Conservation (phyloP, 2,888 invertebrate species). For the Amphipyra tragopoginis region DNA sequence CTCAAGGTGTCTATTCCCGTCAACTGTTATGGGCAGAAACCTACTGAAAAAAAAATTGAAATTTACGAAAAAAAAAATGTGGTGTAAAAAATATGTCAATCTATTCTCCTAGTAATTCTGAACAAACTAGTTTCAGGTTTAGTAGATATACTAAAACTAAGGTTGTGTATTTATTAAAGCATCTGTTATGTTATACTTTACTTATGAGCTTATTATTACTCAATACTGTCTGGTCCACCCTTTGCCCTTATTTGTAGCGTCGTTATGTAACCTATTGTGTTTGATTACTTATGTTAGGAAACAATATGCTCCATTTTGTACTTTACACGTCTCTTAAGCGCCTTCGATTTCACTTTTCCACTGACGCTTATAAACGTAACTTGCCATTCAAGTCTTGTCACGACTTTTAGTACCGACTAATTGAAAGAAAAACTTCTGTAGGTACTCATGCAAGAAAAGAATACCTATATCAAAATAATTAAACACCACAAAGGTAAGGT, state of each 20-base stretch:
- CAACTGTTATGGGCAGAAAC: no score
- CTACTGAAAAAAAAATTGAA: no score
- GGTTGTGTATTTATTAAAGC: no score
- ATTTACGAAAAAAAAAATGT: no score
- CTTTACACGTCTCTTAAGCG: conserved; percentile 22
- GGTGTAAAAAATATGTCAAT: no score
- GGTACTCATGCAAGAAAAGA: conserved; percentile 23
- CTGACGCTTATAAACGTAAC: conserved; percentile 40
- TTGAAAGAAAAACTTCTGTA: conserved; percentile 32
- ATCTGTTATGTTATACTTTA: conserved; percentile 15
- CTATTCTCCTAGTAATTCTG: no score
- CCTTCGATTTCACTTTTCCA: conserved; percentile 50
- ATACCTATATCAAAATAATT: conserved; percentile 31
- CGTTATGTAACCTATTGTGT: conserved; percentile 46
- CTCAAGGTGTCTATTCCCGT: no score
- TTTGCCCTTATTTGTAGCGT: conserved; percentile 38
- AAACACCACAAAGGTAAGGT: conserved; percentile 25
- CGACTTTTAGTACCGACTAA: conserved; percentile 36
- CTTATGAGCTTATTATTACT: conserved; percentile 39
- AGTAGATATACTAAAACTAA: no score
- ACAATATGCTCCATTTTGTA: conserved; percentile 36
- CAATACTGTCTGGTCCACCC: conserved; percentile 39
- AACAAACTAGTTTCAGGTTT: no score
- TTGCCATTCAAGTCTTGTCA: conserved; percentile 45
- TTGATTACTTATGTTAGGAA: conserved; percentile 31